Conservation (phyloP, 2,888 invertebrate genomes). For the Leptogaster cylindrica region DNA sequence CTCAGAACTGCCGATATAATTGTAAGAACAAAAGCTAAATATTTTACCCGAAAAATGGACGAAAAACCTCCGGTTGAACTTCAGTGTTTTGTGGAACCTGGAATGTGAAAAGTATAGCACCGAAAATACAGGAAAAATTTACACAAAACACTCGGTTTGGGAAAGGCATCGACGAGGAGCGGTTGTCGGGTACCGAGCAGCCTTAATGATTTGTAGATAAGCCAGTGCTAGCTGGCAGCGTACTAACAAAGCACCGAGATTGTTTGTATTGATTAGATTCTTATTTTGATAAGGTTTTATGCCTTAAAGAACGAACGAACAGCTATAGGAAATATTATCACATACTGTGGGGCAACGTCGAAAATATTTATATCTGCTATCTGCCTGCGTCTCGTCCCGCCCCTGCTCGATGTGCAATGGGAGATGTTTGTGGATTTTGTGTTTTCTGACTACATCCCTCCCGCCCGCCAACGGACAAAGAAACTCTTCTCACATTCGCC, state of each 20-base stretch:
- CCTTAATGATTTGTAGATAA: conserved; percentile 45
- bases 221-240: conserved; percentile 50
- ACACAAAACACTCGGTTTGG: conserved; percentile 8
- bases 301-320: conserved; percentile 45
- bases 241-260: conserved; percentile 52
- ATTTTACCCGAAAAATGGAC: conserved; percentile 23
- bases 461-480: too few relatives aligned
- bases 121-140: conserved; percentile 38
- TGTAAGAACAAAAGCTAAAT: conserved; percentile 36
- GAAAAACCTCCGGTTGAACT: background rate
- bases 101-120: conserved; percentile 29
- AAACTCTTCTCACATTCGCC: too few relatives aligned
- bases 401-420: conserved; percentile 12
- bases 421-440: conserved; percentile 28
- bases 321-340: conserved; percentile 39
- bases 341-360: conserved; percentile 37
- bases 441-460: conserved; percentile 5
- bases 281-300: conserved; percentile 50
- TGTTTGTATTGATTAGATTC: conserved; percentile 51
- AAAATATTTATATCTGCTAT: conserved; percentile 37
- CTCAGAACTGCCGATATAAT: conserved; percentile 18
- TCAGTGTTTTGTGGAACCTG: background rate
- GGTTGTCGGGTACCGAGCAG: conserved; percentile 41
- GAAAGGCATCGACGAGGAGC: conserved; percentile 24
- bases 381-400: conserved; percentile 25